Conservation (phyloP, 2,888 invertebrate genomes). For the Chrysopilus asiliformis region DNA sequence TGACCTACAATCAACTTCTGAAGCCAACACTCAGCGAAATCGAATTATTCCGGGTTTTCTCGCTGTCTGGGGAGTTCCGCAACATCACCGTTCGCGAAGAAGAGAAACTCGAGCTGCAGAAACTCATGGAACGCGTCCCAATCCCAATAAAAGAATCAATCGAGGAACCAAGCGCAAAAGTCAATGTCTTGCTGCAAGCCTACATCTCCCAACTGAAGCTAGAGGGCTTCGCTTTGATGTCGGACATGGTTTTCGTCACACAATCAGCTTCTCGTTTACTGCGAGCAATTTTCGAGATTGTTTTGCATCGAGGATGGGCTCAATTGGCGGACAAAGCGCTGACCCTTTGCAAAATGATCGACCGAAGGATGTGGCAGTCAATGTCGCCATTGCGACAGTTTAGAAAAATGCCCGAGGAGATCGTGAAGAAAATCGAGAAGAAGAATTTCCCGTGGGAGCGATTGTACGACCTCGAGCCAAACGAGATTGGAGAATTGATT, state of each 20-base stretch:
- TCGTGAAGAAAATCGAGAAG: slow-evolving; percentile 94
- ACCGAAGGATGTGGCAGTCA: slow-evolving; percentile 98
- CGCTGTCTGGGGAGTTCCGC: slow-evolving; percentile 90
- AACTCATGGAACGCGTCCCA: slow-evolving; percentile 81
- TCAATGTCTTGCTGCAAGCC: slow-evolving; percentile 89
- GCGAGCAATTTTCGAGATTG: slow-evolving; percentile 96
- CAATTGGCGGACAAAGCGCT: slow-evolving; percentile 92
- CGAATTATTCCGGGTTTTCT: slow-evolving; percentile 95
- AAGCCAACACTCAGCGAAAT: slow-evolving; percentile 96
- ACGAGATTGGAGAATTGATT: slow-evolving; percentile 82
- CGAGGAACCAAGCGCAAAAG: slow-evolving; percentile 90
- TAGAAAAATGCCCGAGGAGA: slow-evolving; percentile 92
- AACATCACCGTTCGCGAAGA: slow-evolving; percentile 89
- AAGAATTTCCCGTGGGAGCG: slow-evolving; percentile 91
- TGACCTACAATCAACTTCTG: slow-evolving; percentile 88
- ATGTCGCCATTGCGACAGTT: slow-evolving; percentile 98
- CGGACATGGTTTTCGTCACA: slow-evolving; percentile 98
- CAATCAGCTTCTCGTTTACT: slow-evolving; percentile 92
- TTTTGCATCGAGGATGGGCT: slow-evolving; percentile 87
- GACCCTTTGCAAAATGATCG: slow-evolving; percentile 97
- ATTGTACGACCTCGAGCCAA: slow-evolving; percentile 90
- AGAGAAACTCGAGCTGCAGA: slow-evolving; percentile 92
- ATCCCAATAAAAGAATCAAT: slow-evolving; percentile 98
- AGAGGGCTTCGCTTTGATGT: slow-evolving; percentile 97
- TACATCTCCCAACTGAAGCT: slow-evolving; percentile 97